These are phyloP conservation scores for Nemurella pictetii DNA, from an alignment of 2,888 invertebrate species.

Conservation along the genomic window DNA sequence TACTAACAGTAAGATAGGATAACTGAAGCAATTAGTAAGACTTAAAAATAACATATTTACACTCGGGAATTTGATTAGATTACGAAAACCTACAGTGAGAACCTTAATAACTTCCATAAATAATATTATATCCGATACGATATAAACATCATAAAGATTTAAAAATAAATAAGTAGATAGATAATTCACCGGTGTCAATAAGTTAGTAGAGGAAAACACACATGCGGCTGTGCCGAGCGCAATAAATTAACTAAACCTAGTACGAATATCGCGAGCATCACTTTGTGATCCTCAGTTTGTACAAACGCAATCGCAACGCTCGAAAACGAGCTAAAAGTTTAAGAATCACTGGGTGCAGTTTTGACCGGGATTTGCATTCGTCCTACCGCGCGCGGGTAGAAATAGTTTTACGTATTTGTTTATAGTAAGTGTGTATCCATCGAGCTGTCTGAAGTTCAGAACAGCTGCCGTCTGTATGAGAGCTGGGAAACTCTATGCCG, in stretches of 20 bases:
- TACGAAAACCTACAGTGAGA: neutral
- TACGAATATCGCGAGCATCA: neutral
- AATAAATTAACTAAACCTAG: neutral
- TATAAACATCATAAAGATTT: neutral
- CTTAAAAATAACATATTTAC: neutral
- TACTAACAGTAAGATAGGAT: neutral
- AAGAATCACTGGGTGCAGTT: neutral
- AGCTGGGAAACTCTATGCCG: constrained; percentile 17
- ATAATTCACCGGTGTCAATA: neutral
- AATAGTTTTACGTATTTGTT: neutral
- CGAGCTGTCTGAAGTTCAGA: neutral
- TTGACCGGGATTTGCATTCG: neutral
- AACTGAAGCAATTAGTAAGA: neutral
- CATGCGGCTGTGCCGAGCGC: neutral
- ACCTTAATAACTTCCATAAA: neutral
- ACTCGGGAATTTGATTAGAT: neutral
- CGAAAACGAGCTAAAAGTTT: neutral
- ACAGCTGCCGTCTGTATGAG: constrained; percentile 18
- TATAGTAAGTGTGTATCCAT: neutral
- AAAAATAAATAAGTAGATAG: constrained; percentile 9
- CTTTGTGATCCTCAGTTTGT: neutral
- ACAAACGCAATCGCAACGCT: neutral
- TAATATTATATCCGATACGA: neutral
- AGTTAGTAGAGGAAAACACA: neutral
- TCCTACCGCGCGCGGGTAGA: neutral